These are phyloP conservation scores for Chionodraco myersi DNA, from an alignment of 2,113 vertebrate genomes.

Conservation along the genomic window DNA sequence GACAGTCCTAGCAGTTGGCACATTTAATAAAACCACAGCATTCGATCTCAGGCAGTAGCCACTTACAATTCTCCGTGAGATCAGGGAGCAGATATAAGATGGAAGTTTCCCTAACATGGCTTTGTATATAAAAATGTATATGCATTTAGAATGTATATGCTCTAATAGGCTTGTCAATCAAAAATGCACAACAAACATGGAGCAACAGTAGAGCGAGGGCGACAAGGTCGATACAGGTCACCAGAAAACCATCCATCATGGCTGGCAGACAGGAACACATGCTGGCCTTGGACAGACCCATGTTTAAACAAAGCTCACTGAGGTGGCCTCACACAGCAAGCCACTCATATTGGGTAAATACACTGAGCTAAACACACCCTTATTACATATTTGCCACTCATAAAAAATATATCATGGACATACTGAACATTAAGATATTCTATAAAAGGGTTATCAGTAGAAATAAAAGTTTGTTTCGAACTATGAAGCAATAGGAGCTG, in stretches of 20 bases:
- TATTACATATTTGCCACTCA: background rate
- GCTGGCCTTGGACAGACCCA: constrained; percentile 45
- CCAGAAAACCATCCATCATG: constrained; percentile 71
- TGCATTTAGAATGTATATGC: too few relatives aligned
- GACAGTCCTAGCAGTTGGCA: too few relatives aligned
- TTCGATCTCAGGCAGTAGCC: too few relatives aligned
- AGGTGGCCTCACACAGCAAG: constrained; percentile 29
- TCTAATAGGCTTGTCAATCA: constrained; percentile 57
- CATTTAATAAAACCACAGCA: too few relatives aligned
- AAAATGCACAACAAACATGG: constrained; percentile 41
- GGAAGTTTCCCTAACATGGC: too few relatives aligned
- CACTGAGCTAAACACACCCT: constrained; percentile 5
- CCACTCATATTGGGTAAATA: constrained; percentile 4
- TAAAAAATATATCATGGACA: too few relatives aligned
- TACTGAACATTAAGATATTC: background rate
- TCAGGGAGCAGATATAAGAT: too few relatives aligned
- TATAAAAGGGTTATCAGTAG: background rate
- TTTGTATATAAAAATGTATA: too few relatives aligned
- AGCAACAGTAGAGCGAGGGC: constrained; percentile 45
- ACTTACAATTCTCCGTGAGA: too few relatives aligned
- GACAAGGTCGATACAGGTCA: constrained; percentile 66
- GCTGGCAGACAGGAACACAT: constrained; percentile 61
- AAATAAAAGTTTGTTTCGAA: background rate
- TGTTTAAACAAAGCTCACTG: constrained; percentile 50
- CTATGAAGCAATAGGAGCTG: background rate